These are phyloP conservation scores for Chirona hameri DNA, from an alignment of 2,888 invertebrate genomes.

Conservation along the genomic window DNA sequence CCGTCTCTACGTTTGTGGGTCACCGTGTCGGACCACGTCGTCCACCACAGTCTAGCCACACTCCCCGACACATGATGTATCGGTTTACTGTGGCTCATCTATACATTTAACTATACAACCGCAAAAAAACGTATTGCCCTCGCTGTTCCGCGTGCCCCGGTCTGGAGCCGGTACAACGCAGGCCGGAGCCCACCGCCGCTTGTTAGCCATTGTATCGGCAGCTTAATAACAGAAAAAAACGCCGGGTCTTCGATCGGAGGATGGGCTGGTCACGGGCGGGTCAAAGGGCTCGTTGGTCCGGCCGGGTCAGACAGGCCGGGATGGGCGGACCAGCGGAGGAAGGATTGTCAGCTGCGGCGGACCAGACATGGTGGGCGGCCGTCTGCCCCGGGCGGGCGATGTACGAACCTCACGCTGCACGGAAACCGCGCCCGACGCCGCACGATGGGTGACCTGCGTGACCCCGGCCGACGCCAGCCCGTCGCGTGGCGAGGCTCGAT, in stretches of 20 bases:
- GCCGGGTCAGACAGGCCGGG: too few species aligned
- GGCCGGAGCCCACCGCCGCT: background rate
- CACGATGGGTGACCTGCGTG: too few species aligned
- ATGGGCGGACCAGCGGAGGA: too few species aligned
- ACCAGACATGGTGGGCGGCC: too few species aligned
- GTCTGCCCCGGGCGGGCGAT: too few species aligned
- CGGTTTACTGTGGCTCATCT: background rate
- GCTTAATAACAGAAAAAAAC: slow-evolving; percentile 6
- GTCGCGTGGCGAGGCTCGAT: too few species aligned
- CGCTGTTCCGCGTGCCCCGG: background rate
- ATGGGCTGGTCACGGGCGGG: background rate
- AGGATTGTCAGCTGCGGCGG: too few species aligned
- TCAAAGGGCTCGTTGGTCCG: background rate
- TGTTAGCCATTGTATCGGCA: background rate
- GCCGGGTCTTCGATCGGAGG: background rate
- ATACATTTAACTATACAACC: background rate
- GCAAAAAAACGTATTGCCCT: background rate
- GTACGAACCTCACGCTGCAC: too few species aligned
- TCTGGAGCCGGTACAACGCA: background rate
- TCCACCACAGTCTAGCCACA: background rate
- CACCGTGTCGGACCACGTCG: background rate
- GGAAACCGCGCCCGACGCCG: too few species aligned
- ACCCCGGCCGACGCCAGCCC: too few species aligned
- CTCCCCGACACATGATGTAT: background rate
- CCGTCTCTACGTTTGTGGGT: background rate